Evolutionary conservation across 2,113 vertebrate genomes (phyloP), one percentile per base, ranked within the genome.

Genomic region (Nothobranchius kuhntae): DNA sequence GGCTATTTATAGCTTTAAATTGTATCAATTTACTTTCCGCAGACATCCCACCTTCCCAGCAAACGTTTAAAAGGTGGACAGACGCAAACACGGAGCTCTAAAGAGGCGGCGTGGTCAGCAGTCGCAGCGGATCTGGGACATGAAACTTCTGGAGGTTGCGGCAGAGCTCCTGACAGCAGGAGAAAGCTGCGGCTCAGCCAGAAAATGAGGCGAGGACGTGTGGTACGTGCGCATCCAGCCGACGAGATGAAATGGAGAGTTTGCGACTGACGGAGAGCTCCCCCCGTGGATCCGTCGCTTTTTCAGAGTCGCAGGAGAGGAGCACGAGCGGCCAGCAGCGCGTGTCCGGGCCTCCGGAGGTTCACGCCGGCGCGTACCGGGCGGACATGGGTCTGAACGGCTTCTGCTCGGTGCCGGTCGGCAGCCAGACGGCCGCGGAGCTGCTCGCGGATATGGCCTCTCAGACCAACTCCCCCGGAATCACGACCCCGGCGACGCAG

Each of bases 201-300:
- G 82, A 93, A 93, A 81, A 94, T 94, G 92, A 91, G 68, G 89
- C 75, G 87, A 84, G 91, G 89, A 91, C 91, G 88, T 93, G 92
- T 81, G 85, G 88, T 92, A 90, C 91, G 90, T 92, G 91, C 86
- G 85, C 84, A 82, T 75, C 75, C 83, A 81, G 86, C 84, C 66
- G 77, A 84, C 73, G 87, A 87, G 75, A 90, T 92, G 90, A 91
- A 89, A 94, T 94, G 93, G 92, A 94, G 92, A 89, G 87, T 81
- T 89, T 82, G 89, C 88, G 85, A 86, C 83, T 77, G 63, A 66
- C 74, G 81, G 87, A 90, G 77, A 86, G 78, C 86, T 79, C 82
- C 53, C 56, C 78, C 65, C 68, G 60, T 68, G 69, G 63, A 75
- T 48, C 62, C 36, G 64, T 79, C 17, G 61, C 68, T 5, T 57